Evolutionary conservation across 1,140 invertebrate species (phyloP).

Genomic region (Trissolcus basalis): DNA sequence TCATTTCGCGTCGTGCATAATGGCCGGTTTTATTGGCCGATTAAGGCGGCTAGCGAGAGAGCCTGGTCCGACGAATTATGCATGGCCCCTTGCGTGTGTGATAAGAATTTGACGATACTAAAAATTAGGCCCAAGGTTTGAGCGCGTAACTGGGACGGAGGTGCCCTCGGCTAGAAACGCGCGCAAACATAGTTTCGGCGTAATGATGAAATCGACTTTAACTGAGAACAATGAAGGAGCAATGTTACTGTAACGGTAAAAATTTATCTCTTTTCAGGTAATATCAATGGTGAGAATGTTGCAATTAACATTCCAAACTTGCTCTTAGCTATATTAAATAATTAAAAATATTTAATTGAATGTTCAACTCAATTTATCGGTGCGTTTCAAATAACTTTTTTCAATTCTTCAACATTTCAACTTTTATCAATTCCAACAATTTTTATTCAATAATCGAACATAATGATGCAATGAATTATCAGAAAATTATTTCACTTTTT

Average conservation of each 20-base stretch:
- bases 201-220: constrained; percentile 25
- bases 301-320: constrained; percentile 46
- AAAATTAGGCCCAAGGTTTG: constrained; percentile 51
- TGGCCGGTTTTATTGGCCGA: constrained; percentile 56
- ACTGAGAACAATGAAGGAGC: constrained; percentile 37
- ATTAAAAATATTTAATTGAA: too few species aligned
- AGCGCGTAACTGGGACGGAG: constrained; percentile 42
- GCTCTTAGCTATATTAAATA: too few species aligned
- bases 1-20: constrained; percentile 60
- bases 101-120: constrained; percentile 39
- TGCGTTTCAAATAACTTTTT: too few species aligned
- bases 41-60: constrained; percentile 8
- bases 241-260: constrained; percentile 37
- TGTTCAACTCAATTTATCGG: too few species aligned
- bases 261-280: constrained; percentile 30
- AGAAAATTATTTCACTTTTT: too few species aligned
- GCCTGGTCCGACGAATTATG: constrained; percentile 19
- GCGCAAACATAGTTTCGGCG: constrained; percentile 24
- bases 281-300: constrained; percentile 43
- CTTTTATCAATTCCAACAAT: too few species aligned
- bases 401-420: too few species aligned
- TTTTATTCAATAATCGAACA: too few species aligned
- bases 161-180: constrained; percentile 30
- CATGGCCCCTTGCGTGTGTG: constrained; percentile 34
- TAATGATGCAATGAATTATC: too few species aligned